Percentiles rank a stretch among this genome's conserved stretches.
phyloP scores from a whole-genome alignment of 1,140 invertebrate species.

The Meteorus sp. region DNA sequence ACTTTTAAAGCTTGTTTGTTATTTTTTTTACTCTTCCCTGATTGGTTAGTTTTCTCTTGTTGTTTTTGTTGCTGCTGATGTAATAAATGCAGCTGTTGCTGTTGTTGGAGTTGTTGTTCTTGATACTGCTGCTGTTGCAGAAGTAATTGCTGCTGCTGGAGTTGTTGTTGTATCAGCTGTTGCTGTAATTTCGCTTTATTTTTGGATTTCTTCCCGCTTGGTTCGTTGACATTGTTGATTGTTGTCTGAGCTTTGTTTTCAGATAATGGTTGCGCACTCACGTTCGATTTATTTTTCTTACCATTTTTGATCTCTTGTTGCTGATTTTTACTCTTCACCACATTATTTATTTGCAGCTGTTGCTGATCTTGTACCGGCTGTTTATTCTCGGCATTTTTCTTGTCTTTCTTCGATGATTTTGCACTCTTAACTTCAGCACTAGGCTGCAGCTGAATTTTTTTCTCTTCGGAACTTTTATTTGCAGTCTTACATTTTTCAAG shows the following conservation, averaged over 20 bases:
- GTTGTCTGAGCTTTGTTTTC: slow-evolving; percentile 27
- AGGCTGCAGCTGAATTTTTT: slow-evolving; percentile 29
- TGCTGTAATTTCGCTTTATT: background rate
- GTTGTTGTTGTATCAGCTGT: background rate
- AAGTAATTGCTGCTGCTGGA: no score
- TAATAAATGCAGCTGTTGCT: no score
- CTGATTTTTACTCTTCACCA: slow-evolving; percentile 29
- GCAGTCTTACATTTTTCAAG: slow-evolving; percentile 40
- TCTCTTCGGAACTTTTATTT: slow-evolving; percentile 36
- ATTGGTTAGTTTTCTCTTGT: background rate
- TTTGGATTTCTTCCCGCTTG: slow-evolving; percentile 22
- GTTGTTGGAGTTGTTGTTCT: no score
- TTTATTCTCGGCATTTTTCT: slow-evolving; percentile 52
- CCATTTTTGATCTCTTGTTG: slow-evolving; percentile 18
- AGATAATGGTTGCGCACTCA: slow-evolving; percentile 29
- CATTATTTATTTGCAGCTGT: slow-evolving; percentile 31
- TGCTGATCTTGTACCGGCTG: slow-evolving; percentile 41
- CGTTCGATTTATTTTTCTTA: slow-evolving; percentile 39
- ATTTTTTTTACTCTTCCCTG: slow-evolving; percentile 22
- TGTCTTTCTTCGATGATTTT: slow-evolving; percentile 50
- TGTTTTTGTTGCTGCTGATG: background rate
- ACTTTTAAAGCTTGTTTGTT: slow-evolving; percentile 28
- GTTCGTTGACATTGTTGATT: slow-evolving; percentile 17
- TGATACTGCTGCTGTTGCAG: background rate
- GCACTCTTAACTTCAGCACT: slow-evolving; percentile 34